phyloP scores from a whole-genome alignment of 2,113 vertebrate genomes.

The Zosterops borbonicus region DNA sequence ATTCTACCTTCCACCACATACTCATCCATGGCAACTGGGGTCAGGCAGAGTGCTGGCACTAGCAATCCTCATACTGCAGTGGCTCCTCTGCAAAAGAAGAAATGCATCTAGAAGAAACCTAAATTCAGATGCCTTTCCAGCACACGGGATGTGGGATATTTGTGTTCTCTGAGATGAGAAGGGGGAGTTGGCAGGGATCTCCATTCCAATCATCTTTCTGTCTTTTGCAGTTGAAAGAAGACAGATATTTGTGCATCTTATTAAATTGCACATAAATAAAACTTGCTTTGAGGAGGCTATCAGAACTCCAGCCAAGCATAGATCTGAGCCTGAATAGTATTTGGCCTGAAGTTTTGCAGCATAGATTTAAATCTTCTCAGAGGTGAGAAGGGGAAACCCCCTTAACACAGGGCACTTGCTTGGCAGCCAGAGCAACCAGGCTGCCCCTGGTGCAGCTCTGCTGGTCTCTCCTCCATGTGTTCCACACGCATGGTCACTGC shows the following conservation, averaged over 20 bases:
- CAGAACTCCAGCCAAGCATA: not conserved
- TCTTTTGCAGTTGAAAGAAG: not conserved
- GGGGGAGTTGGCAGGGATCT: not conserved
- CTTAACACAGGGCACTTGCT: rapidly evolving
- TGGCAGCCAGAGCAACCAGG: not conserved
- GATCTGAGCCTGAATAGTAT: not conserved
- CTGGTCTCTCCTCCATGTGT: rapidly evolving
- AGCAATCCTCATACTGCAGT: not conserved
- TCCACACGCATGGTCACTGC: rapidly evolving
- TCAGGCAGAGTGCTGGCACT: not conserved
- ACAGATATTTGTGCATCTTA: not conserved
- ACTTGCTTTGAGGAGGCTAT: not conserved
- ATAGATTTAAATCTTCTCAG: not conserved
- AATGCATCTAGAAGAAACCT: not conserved
- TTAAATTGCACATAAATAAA: not conserved
- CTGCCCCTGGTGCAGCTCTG: not conserved
- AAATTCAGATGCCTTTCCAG: not conserved
- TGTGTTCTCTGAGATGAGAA: not conserved
- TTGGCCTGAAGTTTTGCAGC: not conserved
- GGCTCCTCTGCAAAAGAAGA: not conserved
- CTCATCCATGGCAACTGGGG: not conserved
- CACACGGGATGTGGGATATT: rapidly evolving
- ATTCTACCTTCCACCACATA: not conserved
- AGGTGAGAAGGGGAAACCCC: not conserved
- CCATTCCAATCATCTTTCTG: not conserved